Conservation (phyloP, 2,888 invertebrate species). For the Mimachlamys varia region DNA sequence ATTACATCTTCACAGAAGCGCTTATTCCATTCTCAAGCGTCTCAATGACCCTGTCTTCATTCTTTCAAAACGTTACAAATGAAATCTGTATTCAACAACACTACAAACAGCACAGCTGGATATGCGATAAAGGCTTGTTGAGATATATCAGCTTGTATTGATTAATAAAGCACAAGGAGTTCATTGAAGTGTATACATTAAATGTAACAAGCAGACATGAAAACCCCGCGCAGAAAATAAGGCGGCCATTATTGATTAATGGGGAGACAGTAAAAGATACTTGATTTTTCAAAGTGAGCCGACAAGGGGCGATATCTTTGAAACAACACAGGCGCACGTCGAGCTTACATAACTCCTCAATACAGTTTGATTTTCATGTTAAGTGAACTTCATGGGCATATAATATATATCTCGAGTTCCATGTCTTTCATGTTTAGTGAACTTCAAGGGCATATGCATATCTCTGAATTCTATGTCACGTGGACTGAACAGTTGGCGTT, state of each 20-base stretch:
- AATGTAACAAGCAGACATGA: background rate
- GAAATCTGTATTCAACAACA: background rate
- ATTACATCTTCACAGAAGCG: background rate
- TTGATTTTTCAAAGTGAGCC: background rate
- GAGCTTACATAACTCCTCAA: background rate
- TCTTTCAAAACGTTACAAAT: background rate
- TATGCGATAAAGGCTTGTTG: background rate
- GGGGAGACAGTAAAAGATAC: background rate
- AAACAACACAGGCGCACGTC: background rate
- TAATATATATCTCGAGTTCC: background rate
- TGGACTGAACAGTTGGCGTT: background rate
- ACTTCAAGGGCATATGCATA: background rate
- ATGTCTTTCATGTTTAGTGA: background rate
- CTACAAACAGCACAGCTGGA: background rate
- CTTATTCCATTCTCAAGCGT: background rate
- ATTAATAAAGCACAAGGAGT: background rate
- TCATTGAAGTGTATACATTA: slow-evolving; percentile 14
- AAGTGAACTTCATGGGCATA: background rate
- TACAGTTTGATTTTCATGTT: background rate
- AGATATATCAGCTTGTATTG: slow-evolving; percentile 25
- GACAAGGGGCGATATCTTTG: background rate
- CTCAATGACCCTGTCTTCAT: background rate
- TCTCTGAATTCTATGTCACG: background rate
- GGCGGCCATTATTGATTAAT: background rate
- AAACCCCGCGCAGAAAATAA: background rate